Evolutionary conservation across 2,888 invertebrate species (phyloP), one percentile per base, ranked within the genome.

Genomic region (Orthosia gracilis): DNA sequence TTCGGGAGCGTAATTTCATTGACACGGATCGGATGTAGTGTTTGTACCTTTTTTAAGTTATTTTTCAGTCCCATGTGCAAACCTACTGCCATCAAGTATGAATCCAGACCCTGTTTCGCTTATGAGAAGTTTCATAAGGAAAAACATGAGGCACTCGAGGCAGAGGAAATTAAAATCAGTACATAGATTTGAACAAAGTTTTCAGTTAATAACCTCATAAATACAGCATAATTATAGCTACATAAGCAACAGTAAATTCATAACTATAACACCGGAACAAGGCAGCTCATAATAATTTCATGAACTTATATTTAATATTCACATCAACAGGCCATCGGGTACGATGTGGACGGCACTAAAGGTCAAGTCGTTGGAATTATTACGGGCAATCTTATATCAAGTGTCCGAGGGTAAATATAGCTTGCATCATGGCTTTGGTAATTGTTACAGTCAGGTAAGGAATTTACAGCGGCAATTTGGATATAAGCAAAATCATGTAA

Each of bases 321-420:
- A 66, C 40, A 13, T 57, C 66, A 64, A 59, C 63, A n/a, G 40
- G 18, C 50, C 18, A 50, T 63, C 50, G 21, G 45, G 31, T 23
- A 23, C 40, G 57, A 40, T 4, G 40, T 26, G 13, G n/a, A 12
- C 26, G 13, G 47, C 7, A 17, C 1, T 23, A 69, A 77, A 82
- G 82, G 78, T 71, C 71, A 80, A 26, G n/a, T 23, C 23, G 26
- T 64, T 59, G 26, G 50, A 59, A 69, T 69, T n/a, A 76, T 76
- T 45, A 47, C 15, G 12, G 9, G 12, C 23, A 47, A 21, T 23
- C 17, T 47, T 59, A 31, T 50, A 73, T 76, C 55, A 45, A 67
- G 50, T 50, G 45, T 45, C 45, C 17, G 23, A 7, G 11, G 23
- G 11, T 57, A 73, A 47, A 49, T 63, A n/a, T 23, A 61, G 13